These are phyloP conservation scores for Catamblyrhynchus diadema DNA, from an alignment of 2,797 vertebrate genomes.

Conservation along the genomic window DNA sequence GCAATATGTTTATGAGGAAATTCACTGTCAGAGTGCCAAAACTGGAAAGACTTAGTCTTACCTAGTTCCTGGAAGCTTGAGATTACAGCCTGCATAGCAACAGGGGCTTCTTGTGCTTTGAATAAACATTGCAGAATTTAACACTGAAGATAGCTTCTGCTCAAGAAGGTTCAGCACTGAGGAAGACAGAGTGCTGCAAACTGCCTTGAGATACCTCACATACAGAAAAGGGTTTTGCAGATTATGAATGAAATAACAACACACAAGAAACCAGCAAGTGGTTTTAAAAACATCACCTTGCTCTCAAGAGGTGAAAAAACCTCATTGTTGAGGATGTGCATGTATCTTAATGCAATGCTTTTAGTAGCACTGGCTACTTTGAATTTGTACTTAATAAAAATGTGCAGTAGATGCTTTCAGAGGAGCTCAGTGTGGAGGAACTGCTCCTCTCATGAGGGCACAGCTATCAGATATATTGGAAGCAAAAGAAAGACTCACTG, in stretches of 20 bases:
- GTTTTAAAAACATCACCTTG: background rate
- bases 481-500: background rate
- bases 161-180: background rate
- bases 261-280: background rate
- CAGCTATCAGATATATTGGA: background rate
- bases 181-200: background rate
- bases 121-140: background rate
- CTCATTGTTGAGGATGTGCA: background rate
- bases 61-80: background rate
- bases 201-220: background rate
- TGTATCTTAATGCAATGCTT: background rate
- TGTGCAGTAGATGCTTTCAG: background rate
- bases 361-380: background rate
- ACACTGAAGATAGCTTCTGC: background rate
- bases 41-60: background rate
- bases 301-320: background rate
- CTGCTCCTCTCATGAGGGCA: background rate
- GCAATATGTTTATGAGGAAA: background rate
- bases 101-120: background rate
- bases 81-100: background rate
- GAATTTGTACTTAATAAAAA: background rate
- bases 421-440: background rate
- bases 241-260: background rate
- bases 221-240: background rate
- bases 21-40: background rate